Base-by-base conservation (phyloP, 2,113 vertebrate genomes). In the Cichladusa arquata region DNA sequence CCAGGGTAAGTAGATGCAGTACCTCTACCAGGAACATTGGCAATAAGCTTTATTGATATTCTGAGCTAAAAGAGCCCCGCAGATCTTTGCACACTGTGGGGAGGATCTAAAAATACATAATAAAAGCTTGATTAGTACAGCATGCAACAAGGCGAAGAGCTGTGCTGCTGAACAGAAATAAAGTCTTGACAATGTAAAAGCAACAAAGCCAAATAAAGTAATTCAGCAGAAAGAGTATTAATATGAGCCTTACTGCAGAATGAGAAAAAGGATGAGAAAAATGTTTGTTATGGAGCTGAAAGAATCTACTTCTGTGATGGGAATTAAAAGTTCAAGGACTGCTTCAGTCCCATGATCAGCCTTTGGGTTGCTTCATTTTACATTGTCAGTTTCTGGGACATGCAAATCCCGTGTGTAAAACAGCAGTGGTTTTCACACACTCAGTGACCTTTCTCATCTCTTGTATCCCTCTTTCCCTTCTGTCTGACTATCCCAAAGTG, bases 31-130 rank as follows among this genome's bases (percentile, higher is more conserved):
- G 56, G 47, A 88, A 51, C 51, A 74, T 48, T 88, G 88, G 47
- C 67, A 81, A 56, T 66, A 88, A 81, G 51, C 86, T 70, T 83
- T 96, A 83, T 77, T 90, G 79, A 92, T 88, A 86, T 92, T 58
- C 85, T 51, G 53, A 70, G 56, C 79, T 86, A 45, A 92, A 83
- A 86, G 87, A 83, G 34, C 40, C 79, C 60, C 2, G 45, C 67
- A 82, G 60, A 92, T 86, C 56, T 86, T 81, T 78, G 76, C 80
- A 66, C 51, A 25, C 56, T 74, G 71, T 74, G 28, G 60, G 72
- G 92, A 90, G 60, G 69, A 86, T 86, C 85, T 93, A 87, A 91
- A 92, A 95, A 88, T 94, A 88, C 64, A 42, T 87, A 77, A 85
- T 72, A 92, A 90, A 94, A 92, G 31, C 62, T 73, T 90, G 76